phyloP scores from a whole-genome alignment of 30 jellyfish, hydroid and myxozoan genomes.

The Aurelia sp. region DNA sequence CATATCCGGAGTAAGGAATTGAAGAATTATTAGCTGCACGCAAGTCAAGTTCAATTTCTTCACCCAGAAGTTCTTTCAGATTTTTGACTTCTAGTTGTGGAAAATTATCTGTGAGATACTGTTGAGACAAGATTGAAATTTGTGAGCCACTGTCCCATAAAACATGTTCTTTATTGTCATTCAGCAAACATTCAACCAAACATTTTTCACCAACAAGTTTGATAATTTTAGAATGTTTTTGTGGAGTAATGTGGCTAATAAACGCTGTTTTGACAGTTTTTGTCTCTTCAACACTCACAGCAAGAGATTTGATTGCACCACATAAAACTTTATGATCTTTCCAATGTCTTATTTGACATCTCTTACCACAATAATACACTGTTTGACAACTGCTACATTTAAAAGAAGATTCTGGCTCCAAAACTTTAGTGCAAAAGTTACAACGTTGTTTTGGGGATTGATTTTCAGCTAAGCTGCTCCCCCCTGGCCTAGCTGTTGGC shows the following conservation, averaged over 20 bases:
- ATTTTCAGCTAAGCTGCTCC: not conserved
- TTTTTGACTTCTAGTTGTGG: conserved; percentile 13
- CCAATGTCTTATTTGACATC: too few relatives aligned
- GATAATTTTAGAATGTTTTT: conserved; percentile 9
- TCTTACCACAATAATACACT: not conserved
- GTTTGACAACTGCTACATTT: conserved; percentile 28
- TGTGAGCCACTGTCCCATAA: conserved; percentile 69
- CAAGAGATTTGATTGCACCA: too few relatives aligned
- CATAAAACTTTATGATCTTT: too few relatives aligned
- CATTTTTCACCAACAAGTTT: conserved; percentile 45
- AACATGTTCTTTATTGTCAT: not conserved
- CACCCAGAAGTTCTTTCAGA: conserved; percentile 15
- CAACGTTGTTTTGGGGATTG: conserved; percentile 15
- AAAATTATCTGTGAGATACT: not conserved
- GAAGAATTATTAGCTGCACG: conserved; percentile 17
- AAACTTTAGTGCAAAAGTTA: conserved; percentile 11
- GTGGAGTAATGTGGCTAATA: conserved; percentile 24
- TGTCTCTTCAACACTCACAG: not conserved
- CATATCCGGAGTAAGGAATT: conserved; percentile 31
- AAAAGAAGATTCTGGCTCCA: not conserved
- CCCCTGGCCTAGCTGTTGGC: not conserved
- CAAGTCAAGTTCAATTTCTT: not conserved
- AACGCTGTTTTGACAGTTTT: conserved; percentile 1
- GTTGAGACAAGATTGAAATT: conserved; percentile 26
- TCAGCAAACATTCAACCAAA: conserved; percentile 1